Evolutionary conservation across 1,140 invertebrate genomes (phyloP), one percentile per base, ranked within the genome.

Genomic region (Ctenoplectra terminalis): DNA sequence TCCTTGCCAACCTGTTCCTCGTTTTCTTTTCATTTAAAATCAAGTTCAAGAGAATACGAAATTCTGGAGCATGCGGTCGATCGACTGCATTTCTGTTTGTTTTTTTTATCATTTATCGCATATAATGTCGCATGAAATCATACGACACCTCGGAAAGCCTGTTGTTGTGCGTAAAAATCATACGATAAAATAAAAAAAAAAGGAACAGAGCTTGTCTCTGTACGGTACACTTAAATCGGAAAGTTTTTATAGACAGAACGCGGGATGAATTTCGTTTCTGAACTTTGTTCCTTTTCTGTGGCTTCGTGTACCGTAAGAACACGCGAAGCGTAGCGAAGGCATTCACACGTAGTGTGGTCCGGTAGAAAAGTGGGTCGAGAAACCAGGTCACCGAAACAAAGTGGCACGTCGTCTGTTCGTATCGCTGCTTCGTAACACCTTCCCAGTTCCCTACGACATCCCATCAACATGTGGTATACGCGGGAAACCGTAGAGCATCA

Each of bases 301-400:
- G 34, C 31, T 52, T 29, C 52, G 58, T 64, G 77, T 79, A 81
- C 60, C 76, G 83, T 76, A 54, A 64, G 76, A 73, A 67, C 82
- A 85, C 80, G 84, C 66, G 67, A 84, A 82, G 81, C 88, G 88
- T 90, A 61, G 84, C 83, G 81, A 73, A 83, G 86, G 84, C 77
- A 82, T 87, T 80, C 82, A 82, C 76, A 73, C 46, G 77, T 64
- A 73, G 89, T 86, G 86, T 83, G 88, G 87, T 88, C 86, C 75
- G 77, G 70, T 54, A 67, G 78, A 90, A 90, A 93, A 93, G 91
- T 93, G 83, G 93, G 91, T 91, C 92, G 93, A 86, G 90, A 88
- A 94, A 93, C 92, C 93, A 93, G 93, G 93, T 91, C 93, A 94
- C 90, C 91, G 92, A 93, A 92, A 94, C 92, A 94, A n/a, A 94